phyloP scores from a whole-genome alignment of 2,888 invertebrate species.

The Zaprionus obscuricornis region DNA sequence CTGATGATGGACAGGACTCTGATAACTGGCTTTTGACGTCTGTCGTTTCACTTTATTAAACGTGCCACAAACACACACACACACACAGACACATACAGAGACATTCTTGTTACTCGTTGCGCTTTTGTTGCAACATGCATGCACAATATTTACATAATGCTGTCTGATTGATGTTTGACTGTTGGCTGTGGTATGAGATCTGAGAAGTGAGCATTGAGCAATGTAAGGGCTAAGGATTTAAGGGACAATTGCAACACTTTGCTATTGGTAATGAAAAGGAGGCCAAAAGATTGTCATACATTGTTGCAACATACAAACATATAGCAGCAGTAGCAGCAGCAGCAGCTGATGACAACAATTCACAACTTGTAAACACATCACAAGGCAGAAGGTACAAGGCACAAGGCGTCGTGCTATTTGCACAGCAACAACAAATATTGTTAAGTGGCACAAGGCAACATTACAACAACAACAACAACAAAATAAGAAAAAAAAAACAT shows the following conservation, averaged over 20 bases:
- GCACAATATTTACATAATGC: slow-evolving; percentile 74
- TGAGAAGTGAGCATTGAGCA: too few species aligned
- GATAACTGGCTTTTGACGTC: not conserved
- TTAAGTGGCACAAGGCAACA: slow-evolving; percentile 71
- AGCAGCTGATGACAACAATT: slow-evolving; percentile 69
- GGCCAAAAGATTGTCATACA: slow-evolving; percentile 48
- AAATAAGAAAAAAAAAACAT: slow-evolving; percentile 16
- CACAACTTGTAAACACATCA: slow-evolving; percentile 75
- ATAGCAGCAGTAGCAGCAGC: slow-evolving; percentile 2
- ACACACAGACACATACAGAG: too few species aligned
- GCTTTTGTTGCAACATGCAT: slow-evolving; percentile 74
- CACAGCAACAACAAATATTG: slow-evolving; percentile 45
- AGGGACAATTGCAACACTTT: slow-evolving; percentile 5
- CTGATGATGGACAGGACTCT: slow-evolving; percentile 25
- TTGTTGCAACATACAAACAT: slow-evolving; percentile 37
- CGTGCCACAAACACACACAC: too few species aligned
- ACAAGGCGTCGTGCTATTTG: slow-evolving; percentile 60
- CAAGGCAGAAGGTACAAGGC: slow-evolving; percentile 20
- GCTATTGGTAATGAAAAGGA: slow-evolving; percentile 72
- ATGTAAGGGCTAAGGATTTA: not conserved
- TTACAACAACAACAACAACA: slow-evolving; percentile 17
- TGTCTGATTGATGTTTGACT: slow-evolving; percentile 71
- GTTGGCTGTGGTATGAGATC: slow-evolving; percentile 4
- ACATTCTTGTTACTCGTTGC: slow-evolving; percentile 47
- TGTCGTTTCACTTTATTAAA: slow-evolving; percentile 7